Conservation (phyloP, 37 sponge, comb jelly and placozoan genomes). For the Geodia barretti region DNA sequence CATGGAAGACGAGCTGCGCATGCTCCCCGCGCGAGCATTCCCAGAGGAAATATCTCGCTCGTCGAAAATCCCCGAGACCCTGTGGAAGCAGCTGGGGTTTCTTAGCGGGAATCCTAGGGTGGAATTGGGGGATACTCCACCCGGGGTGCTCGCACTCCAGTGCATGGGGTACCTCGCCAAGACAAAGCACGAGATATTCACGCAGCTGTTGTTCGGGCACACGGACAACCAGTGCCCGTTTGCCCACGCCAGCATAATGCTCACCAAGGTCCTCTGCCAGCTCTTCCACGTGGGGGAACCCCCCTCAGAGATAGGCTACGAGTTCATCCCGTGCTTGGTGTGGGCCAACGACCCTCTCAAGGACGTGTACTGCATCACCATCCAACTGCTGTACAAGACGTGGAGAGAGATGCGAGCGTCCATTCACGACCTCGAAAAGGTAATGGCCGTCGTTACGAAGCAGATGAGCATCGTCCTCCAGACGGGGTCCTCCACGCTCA, state of each 20-base stretch:
- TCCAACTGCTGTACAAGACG: slow-evolving; percentile 92
- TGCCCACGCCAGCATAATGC: slow-evolving; percentile 70
- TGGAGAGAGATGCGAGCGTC: slow-evolving; percentile 99
- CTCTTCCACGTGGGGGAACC: slow-evolving; percentile 88
- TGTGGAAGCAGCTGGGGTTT: slow-evolving; percentile 90
- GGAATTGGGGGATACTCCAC: slow-evolving; percentile 83
- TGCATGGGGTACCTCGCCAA: slow-evolving; percentile 85
- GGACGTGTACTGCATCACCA: slow-evolving; percentile 85
- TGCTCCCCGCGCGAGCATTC: slow-evolving; percentile 64
- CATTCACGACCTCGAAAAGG: slow-evolving; percentile 89
- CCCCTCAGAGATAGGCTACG: slow-evolving; percentile 72
- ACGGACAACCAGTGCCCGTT: slow-evolving; percentile 91
- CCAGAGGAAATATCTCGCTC: slow-evolving; percentile 68
- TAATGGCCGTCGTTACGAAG: slow-evolving; percentile 87
- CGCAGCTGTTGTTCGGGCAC: slow-evolving; percentile 53
- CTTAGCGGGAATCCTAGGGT: slow-evolving; percentile 60
- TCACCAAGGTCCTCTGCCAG: slow-evolving; percentile 81
- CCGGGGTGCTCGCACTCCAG: slow-evolving; percentile 87
- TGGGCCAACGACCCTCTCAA: slow-evolving; percentile 79
- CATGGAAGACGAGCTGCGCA: slow-evolving; percentile 58
- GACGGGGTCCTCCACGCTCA: slow-evolving; percentile 27
- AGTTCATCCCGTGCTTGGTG: slow-evolving; percentile 81
- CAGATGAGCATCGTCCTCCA: slow-evolving; percentile 83
- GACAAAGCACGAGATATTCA: slow-evolving; percentile 62
- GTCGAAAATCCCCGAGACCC: slow-evolving; percentile 40